Percentiles rank a stretch among this genome's conserved stretches.
Conservation (phyloP, 2,113 vertebrate genomes). For the Catharus fuscescens region DNA sequence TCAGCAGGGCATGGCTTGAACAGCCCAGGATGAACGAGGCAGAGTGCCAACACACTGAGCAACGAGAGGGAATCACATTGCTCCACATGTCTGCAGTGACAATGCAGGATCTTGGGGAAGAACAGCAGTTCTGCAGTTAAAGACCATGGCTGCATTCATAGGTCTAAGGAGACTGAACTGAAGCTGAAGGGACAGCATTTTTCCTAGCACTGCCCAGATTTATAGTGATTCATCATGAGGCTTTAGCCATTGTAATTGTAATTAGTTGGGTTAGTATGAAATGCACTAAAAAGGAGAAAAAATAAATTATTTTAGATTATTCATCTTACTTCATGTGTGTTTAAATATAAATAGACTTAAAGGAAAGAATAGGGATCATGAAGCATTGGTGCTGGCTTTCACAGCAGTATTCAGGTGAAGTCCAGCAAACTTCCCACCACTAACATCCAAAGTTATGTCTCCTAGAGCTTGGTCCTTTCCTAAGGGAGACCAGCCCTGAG, state of each 20-base stretch:
- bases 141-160: background rate
- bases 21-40: background rate
- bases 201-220: background rate
- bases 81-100: background rate
- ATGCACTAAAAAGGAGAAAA: background rate
- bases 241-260: background rate
- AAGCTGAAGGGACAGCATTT: background rate
- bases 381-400: background rate
- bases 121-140: background rate
- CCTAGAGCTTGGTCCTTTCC: background rate
- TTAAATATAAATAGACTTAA: background rate
- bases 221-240: background rate
- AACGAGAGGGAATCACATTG: background rate
- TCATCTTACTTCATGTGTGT: background rate
- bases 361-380: background rate
- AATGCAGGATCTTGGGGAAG: background rate
- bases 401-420: background rate
- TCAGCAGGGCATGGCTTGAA: background rate
- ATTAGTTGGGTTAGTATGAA: background rate
- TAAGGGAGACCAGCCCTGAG: background rate
- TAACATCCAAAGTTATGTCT: background rate
- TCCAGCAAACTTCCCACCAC: background rate
- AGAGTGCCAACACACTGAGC: background rate
- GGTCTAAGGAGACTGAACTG: background rate
- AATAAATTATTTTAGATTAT: background rate